Base-by-base conservation (phyloP, 2,888 invertebrate genomes). In the Athalia circularis region DNA sequence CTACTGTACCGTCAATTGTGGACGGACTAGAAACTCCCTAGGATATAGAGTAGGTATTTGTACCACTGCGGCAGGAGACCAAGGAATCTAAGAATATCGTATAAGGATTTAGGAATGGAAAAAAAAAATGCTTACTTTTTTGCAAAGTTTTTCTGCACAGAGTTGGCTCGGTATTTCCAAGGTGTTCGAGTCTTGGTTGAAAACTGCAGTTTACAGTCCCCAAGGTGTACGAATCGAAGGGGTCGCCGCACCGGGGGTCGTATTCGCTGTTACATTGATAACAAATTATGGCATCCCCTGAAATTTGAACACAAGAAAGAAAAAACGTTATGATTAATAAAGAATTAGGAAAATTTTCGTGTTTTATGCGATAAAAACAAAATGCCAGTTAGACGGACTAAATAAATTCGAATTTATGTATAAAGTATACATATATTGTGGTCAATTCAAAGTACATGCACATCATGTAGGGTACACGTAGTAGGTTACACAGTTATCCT, bases 181-280 rank as follows among this genome's bases (percentile, higher is more conserved):
- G 91, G 86, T 96, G 96, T 83, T 95, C 95, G 11, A 94, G 92
- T 0, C 93, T 94, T 80, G 94, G 94, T 82, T 93, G 93, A 86
- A 95, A 92, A 77, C 95, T 95, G 91, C 98, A 98, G 90, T 97
- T 96, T 47, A 96, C 95, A 83, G 94, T 93, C 48, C 96, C 97
- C 85, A 97, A 93, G 72, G 96, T 95, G 90, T 95, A 96, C 43
- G 96, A 93, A 88, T 97, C 95, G 88, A 98, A 98, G 77, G 96
- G 95, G 87, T 96, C 96, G 0, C 95, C 97, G 87, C 98, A 98
- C 83, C 97, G 94, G 57, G 96, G 95, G 90, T 98, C 97, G 88
- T 94, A 97, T 81, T 94, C 95, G 80, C 98, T 98, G 92, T 98
- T 98, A 91, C 98, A 98, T 86, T 96, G 95, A 89, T 96, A 98